These are phyloP conservation scores for Dunckerocampus dactyliophorus DNA, from an alignment of 2,113 vertebrate species.

Conservation along the genomic window DNA sequence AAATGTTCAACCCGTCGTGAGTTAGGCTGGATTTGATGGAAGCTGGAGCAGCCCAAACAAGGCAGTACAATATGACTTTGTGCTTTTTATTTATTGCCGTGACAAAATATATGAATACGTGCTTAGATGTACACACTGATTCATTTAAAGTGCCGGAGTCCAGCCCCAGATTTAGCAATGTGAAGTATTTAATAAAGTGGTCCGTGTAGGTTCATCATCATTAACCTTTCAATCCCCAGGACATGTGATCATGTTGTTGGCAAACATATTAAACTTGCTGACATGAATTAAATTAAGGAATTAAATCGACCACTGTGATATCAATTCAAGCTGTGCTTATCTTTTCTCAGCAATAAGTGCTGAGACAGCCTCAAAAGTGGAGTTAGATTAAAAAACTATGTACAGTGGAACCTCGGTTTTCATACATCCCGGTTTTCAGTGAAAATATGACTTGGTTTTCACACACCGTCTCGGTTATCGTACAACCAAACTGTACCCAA, in stretches of 20 bases:
- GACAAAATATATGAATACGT: conserved; percentile 20
- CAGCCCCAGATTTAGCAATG: conserved; percentile 48
- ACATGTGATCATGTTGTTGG: no score
- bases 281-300: neutral
- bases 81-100: conserved; percentile 13
- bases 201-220: no score
- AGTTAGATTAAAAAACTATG: no score
- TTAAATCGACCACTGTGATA: neutral
- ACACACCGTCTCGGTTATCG: no score
- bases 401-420: no score
- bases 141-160: conserved; percentile 55
- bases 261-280: neutral
- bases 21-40: conserved; percentile 10
- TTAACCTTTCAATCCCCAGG: no score
- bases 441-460: no score
- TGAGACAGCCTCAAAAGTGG: neutral
- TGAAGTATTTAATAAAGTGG: conserved; percentile 14
- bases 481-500: no score
- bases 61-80: conserved; percentile 3
- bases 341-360: neutral
- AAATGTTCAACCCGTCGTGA: conserved; percentile 10
- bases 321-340: neutral
- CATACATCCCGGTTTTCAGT: no score
- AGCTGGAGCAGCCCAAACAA: conserved; percentile 6
- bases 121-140: conserved; percentile 41